phyloP scores from a whole-genome alignment of 1,140 invertebrate genomes.

The Ladona fulva region DNA sequence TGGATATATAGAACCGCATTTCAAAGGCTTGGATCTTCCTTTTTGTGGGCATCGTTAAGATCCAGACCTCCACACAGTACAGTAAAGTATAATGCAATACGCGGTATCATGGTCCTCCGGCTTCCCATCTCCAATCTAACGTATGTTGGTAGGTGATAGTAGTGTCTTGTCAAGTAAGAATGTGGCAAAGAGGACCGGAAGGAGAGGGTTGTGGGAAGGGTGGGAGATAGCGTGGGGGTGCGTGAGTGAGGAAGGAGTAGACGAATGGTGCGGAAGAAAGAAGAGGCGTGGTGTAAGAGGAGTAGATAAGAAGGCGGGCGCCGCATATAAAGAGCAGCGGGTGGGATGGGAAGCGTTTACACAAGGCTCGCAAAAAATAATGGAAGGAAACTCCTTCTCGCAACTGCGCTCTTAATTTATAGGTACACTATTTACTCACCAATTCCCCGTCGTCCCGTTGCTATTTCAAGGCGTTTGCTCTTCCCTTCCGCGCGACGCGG shows the following conservation, averaged over 20 bases:
- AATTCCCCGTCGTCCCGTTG: no score
- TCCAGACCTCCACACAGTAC: no score
- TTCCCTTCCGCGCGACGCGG: no score
- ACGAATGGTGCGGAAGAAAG: conserved; percentile 3
- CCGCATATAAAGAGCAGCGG: conserved; percentile 6
- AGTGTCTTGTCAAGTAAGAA: neutral
- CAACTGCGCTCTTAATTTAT: no score
- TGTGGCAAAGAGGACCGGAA: neutral
- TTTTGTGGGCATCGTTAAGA: no score
- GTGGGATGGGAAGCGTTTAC: neutral
- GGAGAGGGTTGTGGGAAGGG: neutral
- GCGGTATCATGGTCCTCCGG: no score
- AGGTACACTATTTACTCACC: no score
- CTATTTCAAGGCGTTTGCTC: no score
- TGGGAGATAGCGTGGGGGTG: neutral
- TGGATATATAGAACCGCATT: no score
- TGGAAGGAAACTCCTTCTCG: neutral
- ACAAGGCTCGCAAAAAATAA: neutral
- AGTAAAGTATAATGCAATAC: no score
- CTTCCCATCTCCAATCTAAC: neutral
- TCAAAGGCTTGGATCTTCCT: no score
- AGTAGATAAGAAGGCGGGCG: neutral
- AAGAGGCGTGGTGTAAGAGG: neutral
- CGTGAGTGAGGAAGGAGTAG: neutral
- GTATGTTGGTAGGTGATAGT: neutral